phyloP scores from a whole-genome alignment of 1,140 invertebrate genomes.

The Triops cancriformis region DNA sequence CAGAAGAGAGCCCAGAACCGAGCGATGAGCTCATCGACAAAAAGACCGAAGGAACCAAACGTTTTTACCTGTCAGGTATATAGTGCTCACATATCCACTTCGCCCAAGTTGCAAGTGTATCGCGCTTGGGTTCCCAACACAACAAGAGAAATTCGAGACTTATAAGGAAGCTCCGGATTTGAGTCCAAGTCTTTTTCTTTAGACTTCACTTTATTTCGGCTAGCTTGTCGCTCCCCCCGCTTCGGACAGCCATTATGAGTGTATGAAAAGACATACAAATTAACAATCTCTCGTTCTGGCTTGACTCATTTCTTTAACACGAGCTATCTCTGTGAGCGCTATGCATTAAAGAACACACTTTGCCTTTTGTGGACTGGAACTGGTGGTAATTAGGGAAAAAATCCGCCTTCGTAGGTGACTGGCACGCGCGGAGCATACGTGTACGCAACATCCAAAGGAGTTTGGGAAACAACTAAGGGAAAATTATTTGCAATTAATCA shows the following conservation, averaged over 20 bases:
- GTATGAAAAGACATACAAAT: conserved; percentile 2
- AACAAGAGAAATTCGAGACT: conserved; percentile 10
- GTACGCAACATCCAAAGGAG: neutral
- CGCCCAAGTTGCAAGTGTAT: conserved; percentile 9
- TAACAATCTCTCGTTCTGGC: neutral
- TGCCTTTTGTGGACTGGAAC: neutral
- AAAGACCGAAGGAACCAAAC: neutral
- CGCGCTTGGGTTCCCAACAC: conserved; percentile 5
- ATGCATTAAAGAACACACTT: neutral
- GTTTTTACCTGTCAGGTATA: conserved; percentile 14
- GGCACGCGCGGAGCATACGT: neutral
- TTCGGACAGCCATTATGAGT: conserved; percentile 1
- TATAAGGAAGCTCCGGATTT: conserved; percentile 7
- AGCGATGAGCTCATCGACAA: conserved; percentile 8
- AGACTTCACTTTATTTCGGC: neutral
- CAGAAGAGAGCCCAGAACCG: neutral
- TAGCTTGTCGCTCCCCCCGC: neutral
- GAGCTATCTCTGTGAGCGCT: neutral
- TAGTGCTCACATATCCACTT: conserved; percentile 9
- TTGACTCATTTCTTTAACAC: neutral
- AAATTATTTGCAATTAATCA: conserved; percentile 8
- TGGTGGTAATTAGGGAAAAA: neutral
- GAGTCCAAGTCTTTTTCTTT: neutral
- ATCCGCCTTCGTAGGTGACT: neutral
- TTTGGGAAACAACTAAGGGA: neutral